Evolutionary conservation across 2,113 vertebrate genomes (phyloP).

Genomic region (Calyptommatus sinebrachiatus): DNA sequence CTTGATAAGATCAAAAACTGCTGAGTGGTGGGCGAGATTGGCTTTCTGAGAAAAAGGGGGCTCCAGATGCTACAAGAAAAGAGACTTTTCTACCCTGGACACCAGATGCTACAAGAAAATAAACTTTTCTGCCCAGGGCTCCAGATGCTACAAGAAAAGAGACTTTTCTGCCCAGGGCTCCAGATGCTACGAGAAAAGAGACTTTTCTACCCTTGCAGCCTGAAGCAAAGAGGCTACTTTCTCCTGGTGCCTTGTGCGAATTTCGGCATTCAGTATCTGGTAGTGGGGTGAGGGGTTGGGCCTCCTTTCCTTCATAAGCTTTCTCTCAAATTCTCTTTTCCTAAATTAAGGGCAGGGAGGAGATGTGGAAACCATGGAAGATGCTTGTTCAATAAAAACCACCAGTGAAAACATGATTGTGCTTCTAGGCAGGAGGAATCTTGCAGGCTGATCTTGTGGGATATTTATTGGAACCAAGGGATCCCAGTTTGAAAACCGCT

Average conservation of each 20-base stretch:
- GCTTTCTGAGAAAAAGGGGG: neutral
- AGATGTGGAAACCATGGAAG: too few relatives aligned
- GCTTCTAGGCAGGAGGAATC: neutral
- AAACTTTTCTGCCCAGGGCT: neutral
- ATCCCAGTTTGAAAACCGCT: neutral
- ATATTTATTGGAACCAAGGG: too few relatives aligned
- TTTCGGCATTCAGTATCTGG: too few relatives aligned
- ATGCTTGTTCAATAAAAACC: neutral
- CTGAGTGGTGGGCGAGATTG: fast-evolving
- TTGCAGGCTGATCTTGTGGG: neutral
- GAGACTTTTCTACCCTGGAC: too few relatives aligned
- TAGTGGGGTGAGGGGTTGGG: neutral
- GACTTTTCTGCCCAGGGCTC: too few relatives aligned
- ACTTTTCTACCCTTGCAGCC: neutral
- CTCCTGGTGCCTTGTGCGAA: neutral
- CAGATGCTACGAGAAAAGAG: neutral
- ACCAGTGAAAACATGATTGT: fast-evolving
- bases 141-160: neutral
- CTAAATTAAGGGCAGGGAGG: neutral
- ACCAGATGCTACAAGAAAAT: neutral
- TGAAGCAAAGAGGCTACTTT: neutral
- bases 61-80: neutral
- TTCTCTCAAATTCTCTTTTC: neutral
- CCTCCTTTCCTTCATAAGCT: neutral
- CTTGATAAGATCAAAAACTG: neutral